phyloP scores from a whole-genome alignment of 1,140 invertebrate species.

The Drosophila bifasciata region DNA sequence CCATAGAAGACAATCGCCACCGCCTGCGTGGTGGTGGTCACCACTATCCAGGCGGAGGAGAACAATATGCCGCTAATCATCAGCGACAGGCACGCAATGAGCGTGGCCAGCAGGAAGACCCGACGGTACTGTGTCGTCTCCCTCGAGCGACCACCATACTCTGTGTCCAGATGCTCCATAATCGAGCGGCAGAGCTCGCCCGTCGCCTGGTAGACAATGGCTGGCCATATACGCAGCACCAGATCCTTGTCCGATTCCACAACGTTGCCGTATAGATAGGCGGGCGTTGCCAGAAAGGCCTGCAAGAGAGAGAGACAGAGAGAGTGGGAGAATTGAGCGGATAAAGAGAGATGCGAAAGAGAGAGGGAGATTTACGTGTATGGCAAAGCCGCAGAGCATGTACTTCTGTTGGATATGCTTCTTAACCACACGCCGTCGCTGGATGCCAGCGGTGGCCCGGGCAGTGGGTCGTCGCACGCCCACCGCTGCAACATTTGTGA shows the following conservation, averaged over 20 bases:
- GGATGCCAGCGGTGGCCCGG: conserved; percentile 75
- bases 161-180: conserved; percentile 75
- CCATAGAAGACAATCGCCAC: conserved; percentile 81
- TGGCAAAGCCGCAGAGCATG: conserved; percentile 83
- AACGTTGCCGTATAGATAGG: conserved; percentile 79
- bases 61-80: conserved; percentile 79
- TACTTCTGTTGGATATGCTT: conserved; percentile 84
- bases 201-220: conserved; percentile 80
- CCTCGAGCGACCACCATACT: conserved; percentile 73
- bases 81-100: conserved; percentile 73
- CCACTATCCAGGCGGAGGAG: conserved; percentile 78
- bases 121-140: conserved; percentile 72
- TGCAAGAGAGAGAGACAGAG: conserved; percentile 11
- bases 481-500: conserved; percentile 18
- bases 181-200: conserved; percentile 79
- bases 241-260: conserved; percentile 82
- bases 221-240: conserved; percentile 80
- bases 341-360: neutral
- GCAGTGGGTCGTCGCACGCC: conserved; percentile 53
- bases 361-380: conserved; percentile 70
- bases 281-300: conserved; percentile 81
- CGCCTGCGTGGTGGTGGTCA: conserved; percentile 77
- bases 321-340: neutral
- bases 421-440: conserved; percentile 77
- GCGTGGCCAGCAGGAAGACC: conserved; percentile 71